Evolutionary conservation across 2,113 vertebrate genomes (phyloP).

Genomic region (Sinocyclocheilus rhinocerous): DNA sequence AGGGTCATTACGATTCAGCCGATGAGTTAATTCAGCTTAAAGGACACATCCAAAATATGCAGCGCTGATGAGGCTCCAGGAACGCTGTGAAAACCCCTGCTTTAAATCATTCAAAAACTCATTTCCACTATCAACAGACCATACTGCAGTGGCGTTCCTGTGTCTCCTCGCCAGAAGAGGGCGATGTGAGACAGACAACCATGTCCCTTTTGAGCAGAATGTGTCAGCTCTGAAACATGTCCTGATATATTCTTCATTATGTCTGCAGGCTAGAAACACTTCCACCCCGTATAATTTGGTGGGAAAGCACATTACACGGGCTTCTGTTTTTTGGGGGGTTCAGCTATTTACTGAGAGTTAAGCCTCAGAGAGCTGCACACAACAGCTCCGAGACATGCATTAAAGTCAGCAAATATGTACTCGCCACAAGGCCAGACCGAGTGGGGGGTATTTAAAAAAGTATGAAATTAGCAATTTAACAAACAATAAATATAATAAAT

Average conservation of each 20-base stretch:
- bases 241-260: constrained; percentile 35
- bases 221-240: constrained; percentile 28
- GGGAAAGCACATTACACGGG: constrained; percentile 37
- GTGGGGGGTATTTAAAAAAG: background rate
- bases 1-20: background rate
- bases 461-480: background rate
- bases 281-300: constrained; percentile 31
- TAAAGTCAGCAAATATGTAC: constrained; percentile 15
- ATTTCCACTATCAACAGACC: background rate
- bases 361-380: constrained; percentile 26
- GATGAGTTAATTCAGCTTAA: background rate
- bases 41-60: background rate
- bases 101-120: background rate
- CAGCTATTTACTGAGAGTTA: constrained; percentile 40
- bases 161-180: constrained; percentile 15
- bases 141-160: background rate
- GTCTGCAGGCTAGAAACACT: constrained; percentile 18
- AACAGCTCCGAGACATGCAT: background rate
- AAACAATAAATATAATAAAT: background rate
- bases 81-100: background rate
- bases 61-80: background rate
- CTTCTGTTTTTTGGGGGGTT: constrained; percentile 15
- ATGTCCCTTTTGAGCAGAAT: background rate
- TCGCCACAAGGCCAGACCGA: background rate
- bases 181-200: constrained; percentile 7